These are phyloP conservation scores for Eurytoma adleriae DNA, from an alignment of 2,888 invertebrate genomes.

Conservation along the genomic window DNA sequence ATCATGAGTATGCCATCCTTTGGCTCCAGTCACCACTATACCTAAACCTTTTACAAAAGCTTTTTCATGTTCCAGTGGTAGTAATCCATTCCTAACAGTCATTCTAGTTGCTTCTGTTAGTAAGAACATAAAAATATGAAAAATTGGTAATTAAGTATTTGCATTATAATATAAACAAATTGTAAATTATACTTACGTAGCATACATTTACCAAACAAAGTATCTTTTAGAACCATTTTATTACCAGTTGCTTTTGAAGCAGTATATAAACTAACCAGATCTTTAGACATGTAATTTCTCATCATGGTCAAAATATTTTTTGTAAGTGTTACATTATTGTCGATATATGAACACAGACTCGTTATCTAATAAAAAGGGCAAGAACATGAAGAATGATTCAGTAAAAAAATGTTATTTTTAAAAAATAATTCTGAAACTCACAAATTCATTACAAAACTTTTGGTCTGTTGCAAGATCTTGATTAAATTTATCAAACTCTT, in stretches of 20 bases:
- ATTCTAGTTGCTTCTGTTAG: conserved; percentile 49
- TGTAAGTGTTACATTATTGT: conserved; percentile 42
- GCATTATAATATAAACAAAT: conserved; percentile 30
- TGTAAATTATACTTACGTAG: conserved; percentile 36
- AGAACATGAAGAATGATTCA: not conserved
- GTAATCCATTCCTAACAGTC: conserved; percentile 29
- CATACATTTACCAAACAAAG: conserved; percentile 44
- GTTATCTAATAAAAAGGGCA: conserved; percentile 39
- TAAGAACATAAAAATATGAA: conserved; percentile 47
- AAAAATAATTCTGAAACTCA: conserved; percentile 28
- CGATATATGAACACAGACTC: conserved; percentile 45
- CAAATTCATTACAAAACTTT: conserved; percentile 51
- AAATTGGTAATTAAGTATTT: not conserved
- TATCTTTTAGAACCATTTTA: conserved; percentile 52
- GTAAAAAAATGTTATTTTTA: not conserved
- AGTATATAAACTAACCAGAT: conserved; percentile 34
- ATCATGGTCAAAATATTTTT: conserved; percentile 49
- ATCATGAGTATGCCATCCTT: conserved; percentile 25
- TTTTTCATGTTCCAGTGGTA: conserved; percentile 47
- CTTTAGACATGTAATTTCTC: conserved; percentile 41
- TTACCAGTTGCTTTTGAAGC: conserved; percentile 41
- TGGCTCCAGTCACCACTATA: conserved; percentile 36
- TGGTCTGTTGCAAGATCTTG: conserved; percentile 29
- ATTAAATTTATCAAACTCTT: conserved; percentile 49
- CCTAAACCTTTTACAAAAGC: conserved; percentile 45